These are phyloP conservation scores for Oxyruncus cristatus DNA, from an alignment of 2,113 vertebrate genomes.

Conservation along the genomic window DNA sequence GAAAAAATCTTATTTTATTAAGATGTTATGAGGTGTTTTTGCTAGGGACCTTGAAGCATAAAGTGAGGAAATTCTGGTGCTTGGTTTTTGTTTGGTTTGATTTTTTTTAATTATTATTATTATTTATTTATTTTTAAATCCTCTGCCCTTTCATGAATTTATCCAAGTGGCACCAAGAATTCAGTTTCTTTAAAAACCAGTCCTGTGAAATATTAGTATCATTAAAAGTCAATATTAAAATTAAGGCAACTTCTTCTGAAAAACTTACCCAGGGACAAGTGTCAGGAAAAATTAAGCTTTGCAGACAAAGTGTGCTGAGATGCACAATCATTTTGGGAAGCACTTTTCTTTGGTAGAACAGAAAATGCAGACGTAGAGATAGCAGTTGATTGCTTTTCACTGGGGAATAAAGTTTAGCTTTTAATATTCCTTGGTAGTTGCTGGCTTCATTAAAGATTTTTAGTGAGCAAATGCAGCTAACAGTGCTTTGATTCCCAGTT, in stretches of 20 bases:
- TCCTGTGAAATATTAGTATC: neutral
- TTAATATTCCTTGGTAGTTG: neutral
- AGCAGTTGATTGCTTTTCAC: constrained; percentile 39
- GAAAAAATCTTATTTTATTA: neutral
- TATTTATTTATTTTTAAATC: neutral
- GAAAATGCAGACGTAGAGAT: constrained; percentile 14
- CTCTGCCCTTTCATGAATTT: neutral
- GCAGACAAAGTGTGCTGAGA: neutral
- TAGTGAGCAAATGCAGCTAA: neutral
- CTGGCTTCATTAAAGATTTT: neutral
- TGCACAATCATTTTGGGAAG: neutral
- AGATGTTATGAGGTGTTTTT: neutral
- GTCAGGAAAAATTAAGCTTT: constrained; percentile 3
- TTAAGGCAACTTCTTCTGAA: neutral
- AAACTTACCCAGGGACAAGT: neutral
- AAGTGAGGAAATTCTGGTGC: neutral
- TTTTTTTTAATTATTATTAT: accelerated
- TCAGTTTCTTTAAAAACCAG: neutral
- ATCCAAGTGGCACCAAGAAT: neutral
- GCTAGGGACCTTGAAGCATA: neutral
- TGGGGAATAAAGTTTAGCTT: constrained; percentile 1
- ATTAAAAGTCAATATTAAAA: constrained; percentile 5
- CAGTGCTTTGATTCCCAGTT: neutral
- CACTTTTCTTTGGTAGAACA: neutral
- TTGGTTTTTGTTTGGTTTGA: neutral